Percentiles rank a stretch among this genome's conserved stretches.
Conservation (phyloP, 2,797 vertebrate species). For the Miopithecus talapoin region DNA sequence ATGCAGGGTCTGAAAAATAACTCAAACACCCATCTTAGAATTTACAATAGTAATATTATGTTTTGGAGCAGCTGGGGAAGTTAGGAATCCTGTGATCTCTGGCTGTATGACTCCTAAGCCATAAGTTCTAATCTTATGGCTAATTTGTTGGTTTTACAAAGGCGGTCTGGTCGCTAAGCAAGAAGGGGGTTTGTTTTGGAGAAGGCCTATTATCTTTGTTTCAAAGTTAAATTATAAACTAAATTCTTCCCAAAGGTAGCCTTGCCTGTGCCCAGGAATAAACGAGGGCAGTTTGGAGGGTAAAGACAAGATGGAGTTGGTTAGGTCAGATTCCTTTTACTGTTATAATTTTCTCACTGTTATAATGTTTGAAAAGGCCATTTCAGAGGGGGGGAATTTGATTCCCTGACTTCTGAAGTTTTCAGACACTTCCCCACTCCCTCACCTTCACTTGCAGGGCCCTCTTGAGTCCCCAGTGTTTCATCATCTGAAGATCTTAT, state of each 20-base stretch:
- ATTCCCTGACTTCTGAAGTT: not conserved
- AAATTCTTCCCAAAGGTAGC: not conserved
- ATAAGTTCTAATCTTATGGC: not conserved
- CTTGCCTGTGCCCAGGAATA: not conserved
- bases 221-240: not conserved
- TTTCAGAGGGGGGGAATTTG: not conserved
- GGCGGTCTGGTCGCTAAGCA: not conserved
- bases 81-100: not conserved
- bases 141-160: not conserved
- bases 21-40: not conserved
- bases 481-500: not conserved
- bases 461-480: not conserved
- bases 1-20: too few relatives aligned
- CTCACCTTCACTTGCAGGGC: not conserved
- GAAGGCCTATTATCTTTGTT: not conserved
- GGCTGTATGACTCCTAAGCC: not conserved
- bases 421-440: not conserved
- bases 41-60: not conserved
- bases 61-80: not conserved
- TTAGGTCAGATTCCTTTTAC: not conserved
- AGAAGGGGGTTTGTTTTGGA: not conserved
- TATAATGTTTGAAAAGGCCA: not conserved
- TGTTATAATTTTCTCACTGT: not conserved
- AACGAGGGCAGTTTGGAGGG: not conserved
- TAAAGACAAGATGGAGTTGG: not conserved